Evolutionary conservation across 2,113 vertebrate species (phyloP), one percentile per base, ranked within the genome.

Genomic region (Syrrhaptes paradoxus): DNA sequence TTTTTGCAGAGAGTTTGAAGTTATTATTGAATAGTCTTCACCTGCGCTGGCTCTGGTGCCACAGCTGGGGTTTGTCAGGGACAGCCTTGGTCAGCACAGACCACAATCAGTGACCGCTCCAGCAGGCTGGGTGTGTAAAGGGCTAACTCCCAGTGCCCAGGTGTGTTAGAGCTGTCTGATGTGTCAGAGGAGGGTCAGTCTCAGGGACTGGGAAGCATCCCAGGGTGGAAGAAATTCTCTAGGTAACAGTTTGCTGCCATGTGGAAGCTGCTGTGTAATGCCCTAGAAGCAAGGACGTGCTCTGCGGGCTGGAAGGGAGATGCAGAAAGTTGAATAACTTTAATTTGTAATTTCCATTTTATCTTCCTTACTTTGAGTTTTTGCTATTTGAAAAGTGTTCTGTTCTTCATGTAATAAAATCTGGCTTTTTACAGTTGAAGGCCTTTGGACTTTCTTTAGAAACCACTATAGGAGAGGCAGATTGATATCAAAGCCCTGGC

Each of bases 61-160:
- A 31, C 57, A 58, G 2, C 2, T 19, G 31, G 13, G 2, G 5
- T n/a, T 77, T 80, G 32, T 54, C 25, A 65, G 13, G 21, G 9
- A 9, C 2, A 0, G 25, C 10, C 8, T 41, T 45, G 6, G 11
- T n/a, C 6, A 0, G 6, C 41, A n/a, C 2, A 1, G 28, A 89
- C 45, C 48, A 51, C 17, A 36, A 36, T 21, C 12, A 54, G 32
- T 17, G 85, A 31, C 3, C 1, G 1, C 9, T 55, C 21, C 20
- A 38, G 31, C 13, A 58, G 19, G n/a, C 6, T 84, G 43, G 2
- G 21, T 25, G 1, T 63, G 24, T 24, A 80, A 86, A 59, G 20
- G 13, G 45, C 9, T 18, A 32, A 41, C 7, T 75, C 5, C 13
- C 4, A 16, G n/a, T 16, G 16, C 7, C 25, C 36, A 68, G 38